phyloP scores from a whole-genome alignment of 2,888 invertebrate genomes.

The Amphipyra tragopoginis region DNA sequence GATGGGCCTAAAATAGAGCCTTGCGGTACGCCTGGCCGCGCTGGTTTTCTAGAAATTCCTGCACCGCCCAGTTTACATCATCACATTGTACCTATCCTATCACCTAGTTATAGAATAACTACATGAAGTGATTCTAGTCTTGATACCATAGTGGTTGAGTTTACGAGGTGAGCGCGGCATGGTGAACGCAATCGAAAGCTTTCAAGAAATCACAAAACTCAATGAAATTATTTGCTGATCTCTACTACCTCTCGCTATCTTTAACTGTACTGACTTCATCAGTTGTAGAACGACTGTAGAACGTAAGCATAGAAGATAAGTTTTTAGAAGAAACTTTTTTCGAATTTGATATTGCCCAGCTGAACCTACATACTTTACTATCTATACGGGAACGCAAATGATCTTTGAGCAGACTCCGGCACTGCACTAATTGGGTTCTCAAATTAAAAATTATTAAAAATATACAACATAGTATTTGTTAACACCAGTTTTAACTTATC shows the following conservation, averaged over 20 bases:
- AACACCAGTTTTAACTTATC: slow-evolving; percentile 24
- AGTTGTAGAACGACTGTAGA: too few species aligned
- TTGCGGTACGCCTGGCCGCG: slow-evolving; percentile 14
- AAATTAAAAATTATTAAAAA: not conserved
- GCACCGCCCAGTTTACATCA: not conserved
- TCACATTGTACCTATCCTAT: not conserved
- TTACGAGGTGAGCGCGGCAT: not conserved
- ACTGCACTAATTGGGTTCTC: not conserved
- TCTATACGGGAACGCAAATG: not conserved
- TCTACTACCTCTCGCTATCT: not conserved
- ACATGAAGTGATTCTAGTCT: too few species aligned
- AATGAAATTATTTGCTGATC: not conserved
- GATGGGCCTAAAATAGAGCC: slow-evolving; percentile 1
- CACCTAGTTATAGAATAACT: not conserved
- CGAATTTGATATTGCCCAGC: too few species aligned
- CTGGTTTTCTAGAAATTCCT: not conserved
- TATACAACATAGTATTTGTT: slow-evolving; percentile 1
- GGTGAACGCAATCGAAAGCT: not conserved
- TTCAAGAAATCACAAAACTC: not conserved
- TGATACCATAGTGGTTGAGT: not conserved
- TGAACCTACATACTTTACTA: too few species aligned
- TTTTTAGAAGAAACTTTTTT: too few species aligned
- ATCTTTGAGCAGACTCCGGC: not conserved
- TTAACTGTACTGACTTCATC: too few species aligned
- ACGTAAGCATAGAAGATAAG: too few species aligned